phyloP scores from a whole-genome alignment of 1,140 invertebrate species.

The Prorops nasuta region DNA sequence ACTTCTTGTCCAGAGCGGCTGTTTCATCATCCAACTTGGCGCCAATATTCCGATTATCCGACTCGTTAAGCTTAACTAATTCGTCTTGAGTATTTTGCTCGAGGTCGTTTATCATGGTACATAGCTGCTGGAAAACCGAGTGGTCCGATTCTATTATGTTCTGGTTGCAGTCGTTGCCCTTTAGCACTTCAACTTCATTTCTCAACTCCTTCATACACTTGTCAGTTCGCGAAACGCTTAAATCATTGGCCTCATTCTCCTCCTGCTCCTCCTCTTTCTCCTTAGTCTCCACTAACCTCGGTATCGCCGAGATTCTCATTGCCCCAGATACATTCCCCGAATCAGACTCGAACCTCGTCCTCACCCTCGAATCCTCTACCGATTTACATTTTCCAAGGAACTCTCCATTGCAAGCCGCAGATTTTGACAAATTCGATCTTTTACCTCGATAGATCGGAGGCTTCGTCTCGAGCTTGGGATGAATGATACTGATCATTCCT shows the following conservation, averaged over 20 bases:
- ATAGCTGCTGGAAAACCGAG: conserved; percentile 40
- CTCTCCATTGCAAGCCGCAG: background rate
- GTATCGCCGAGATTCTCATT: no score
- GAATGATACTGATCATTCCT: conserved; percentile 13
- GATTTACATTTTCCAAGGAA: background rate
- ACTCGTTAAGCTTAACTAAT: background rate
- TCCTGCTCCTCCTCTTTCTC: background rate
- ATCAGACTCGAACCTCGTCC: background rate
- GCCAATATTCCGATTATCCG: conserved; percentile 1
- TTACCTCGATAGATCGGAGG: conserved; percentile 19
- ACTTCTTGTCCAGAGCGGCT: conserved; percentile 10
- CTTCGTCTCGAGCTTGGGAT: conserved; percentile 6
- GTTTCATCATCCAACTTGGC: no score
- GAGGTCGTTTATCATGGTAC: conserved; percentile 41
- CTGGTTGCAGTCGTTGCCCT: conserved; percentile 36
- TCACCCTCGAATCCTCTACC: background rate
- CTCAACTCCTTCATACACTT: no score
- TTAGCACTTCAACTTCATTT: no score
- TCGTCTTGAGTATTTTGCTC: conserved; percentile 26
- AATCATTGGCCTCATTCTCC: no score
- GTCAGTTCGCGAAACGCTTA: no score
- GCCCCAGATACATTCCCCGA: no score
- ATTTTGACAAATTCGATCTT: background rate
- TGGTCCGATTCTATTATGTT: conserved; percentile 40
- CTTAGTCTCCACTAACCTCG: background rate